Base-by-base conservation (phyloP, 23 tunicate genomes). In the Aplidium turbinatum region DNA sequence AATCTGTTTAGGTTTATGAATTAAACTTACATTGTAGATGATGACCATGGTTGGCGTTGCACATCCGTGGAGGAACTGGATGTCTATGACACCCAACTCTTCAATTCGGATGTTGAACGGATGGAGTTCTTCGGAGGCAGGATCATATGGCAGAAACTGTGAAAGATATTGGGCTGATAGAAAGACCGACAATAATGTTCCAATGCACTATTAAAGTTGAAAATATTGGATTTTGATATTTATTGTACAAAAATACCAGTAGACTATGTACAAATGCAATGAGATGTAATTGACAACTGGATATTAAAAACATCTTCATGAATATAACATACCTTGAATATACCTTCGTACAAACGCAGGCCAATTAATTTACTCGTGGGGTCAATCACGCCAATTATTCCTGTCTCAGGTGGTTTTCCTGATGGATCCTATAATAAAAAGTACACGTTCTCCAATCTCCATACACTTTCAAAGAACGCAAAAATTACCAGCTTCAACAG, bases 351-450 rank as follows among this genome's bases (percentile, higher is more conserved):
- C 22, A 94, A 46, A 1, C 99, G 78, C 33, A 94, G 62, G 9
- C 89, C 99, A 52, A 94, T 94, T 24, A 81, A 25, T 38, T 82
- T 87, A 46, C 85, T 72, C 45, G 85, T 57, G 2, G 95, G 95
- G 33, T 94, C 99, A 42, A 94, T 87, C 22, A 91, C 75, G 34
- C 97, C 97, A 70, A 91, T 83, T 18, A 91, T 67, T 2, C 97
- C 97, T 57, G 97, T 80, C 33, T 91, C 97, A 20, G 97, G 92
- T 2, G 91, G 97, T 23, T 92, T 39, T n/a, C 97, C 97, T 18
- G 75, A 83, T 13, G 97, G 57, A 60, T 91, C 97, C 91, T 85
- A n/a, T 27, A 35, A 42, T 42, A 42, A 42, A 16, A 27, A 54
- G 23, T 54, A 54, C n/a, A 54, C n/a, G 60, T 18, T 13, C 18